Evolutionary conservation across 2,113 vertebrate genomes (phyloP), one percentile per base, ranked within the genome.

Genomic region (Leptodactylus fuscus): DNA sequence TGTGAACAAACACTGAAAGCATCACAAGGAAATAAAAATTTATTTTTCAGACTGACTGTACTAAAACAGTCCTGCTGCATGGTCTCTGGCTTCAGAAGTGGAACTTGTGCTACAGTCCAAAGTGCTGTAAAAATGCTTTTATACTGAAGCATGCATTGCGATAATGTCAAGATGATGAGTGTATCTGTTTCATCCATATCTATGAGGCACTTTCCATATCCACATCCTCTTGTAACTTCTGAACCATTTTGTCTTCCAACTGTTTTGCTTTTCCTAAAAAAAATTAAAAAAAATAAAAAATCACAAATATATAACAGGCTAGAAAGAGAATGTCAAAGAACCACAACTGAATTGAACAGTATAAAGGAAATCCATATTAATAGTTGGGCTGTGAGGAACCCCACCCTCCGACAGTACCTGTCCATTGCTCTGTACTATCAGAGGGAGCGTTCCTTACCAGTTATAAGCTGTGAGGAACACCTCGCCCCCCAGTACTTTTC

Each of bases 211-310:
- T 96, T 77, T 91, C 96, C 97, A 98, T 98, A 78, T 95, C 93
- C 91, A 97, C 93, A 22, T 98, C 96, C 81, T 98, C 93, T 87
- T 97, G 96, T 81, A 98, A 88, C 77, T 95, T 95, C 89, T 98
- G 96, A 32, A 98, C 95, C 97, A 99, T 98, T 94, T 97, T 99
- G 48, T 96, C 97, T 90, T 99, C 98, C 95, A 99, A 81, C 65
- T 94, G 88, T 88, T 97, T 98, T 88, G 94, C 92, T 92, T 95
- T 95, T 87, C 95, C 97, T 99, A 88, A 32, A 88, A 88, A 87
- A 89, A 27, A 65, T 98, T 88, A 46, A 69, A 51, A 24, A n/a
- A 71, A 44, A 58, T 34, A n/a, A 13, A 2, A 60, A 10, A 60
- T 60, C 5, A n/a, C 5, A 22, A 48, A 12, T 13, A 48, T 12